Conservation (phyloP, 2,797 vertebrate species). For the Denticeps clupeoides region DNA sequence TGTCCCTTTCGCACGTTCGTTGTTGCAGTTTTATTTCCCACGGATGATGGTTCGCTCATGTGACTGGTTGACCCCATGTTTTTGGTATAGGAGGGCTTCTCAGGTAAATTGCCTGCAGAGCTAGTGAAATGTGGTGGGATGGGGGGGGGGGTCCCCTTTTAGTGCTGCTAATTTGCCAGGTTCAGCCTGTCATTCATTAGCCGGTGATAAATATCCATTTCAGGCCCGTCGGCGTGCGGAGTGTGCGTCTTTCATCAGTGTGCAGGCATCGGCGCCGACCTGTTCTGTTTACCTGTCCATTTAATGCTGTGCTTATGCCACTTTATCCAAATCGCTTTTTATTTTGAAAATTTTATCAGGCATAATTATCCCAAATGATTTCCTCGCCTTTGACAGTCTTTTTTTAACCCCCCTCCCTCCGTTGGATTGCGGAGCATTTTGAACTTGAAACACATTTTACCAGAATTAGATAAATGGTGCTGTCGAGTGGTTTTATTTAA, state of each 20-base stretch:
- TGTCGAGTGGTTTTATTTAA: not conserved
- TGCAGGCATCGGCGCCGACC: not conserved
- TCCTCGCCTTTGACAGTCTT: slow-evolving; percentile 22
- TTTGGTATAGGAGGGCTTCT: slow-evolving; percentile 24
- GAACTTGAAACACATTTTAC: not conserved
- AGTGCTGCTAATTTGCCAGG: slow-evolving; percentile 41
- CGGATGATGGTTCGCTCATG: slow-evolving; percentile 15
- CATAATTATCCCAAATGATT: slow-evolving; percentile 36
- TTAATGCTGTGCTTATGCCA: slow-evolving; percentile 27
- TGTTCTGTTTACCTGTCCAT: slow-evolving; percentile 36
- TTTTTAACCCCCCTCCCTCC: not conserved
- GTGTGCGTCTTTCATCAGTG: not conserved
- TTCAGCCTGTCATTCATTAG: slow-evolving; percentile 43
- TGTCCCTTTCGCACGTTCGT: slow-evolving; percentile 33
- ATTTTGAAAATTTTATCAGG: slow-evolving; percentile 18
- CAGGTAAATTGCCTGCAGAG: slow-evolving; percentile 37
- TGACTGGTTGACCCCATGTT: slow-evolving; percentile 39
- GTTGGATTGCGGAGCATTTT: not conserved
- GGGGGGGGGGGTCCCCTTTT: slow-evolving; percentile 38
- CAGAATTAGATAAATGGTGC: slow-evolving; percentile 11
- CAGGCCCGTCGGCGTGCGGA: slow-evolving; percentile 17
- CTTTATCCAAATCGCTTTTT: slow-evolving; percentile 31
- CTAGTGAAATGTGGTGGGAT: slow-evolving; percentile 32
- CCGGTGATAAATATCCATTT: slow-evolving; percentile 38
- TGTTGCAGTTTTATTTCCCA: slow-evolving; percentile 22